A percentile compares a stretch with the other conserved stretches of the same genome.
phyloP scores from a whole-genome alignment of 1,140 invertebrate genomes.

The Ips typographus region DNA sequence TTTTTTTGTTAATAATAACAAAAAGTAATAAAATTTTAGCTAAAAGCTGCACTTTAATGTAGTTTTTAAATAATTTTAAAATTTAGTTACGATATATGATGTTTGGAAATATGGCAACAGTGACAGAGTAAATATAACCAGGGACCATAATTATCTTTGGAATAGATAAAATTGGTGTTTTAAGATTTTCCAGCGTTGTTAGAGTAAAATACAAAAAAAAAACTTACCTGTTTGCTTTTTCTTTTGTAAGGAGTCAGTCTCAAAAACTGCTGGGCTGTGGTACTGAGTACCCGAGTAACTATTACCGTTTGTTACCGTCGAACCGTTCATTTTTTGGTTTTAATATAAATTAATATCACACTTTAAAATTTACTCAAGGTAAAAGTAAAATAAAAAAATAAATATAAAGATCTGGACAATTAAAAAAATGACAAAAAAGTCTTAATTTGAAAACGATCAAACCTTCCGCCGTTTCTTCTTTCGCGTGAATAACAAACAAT shows the following conservation, averaged over 20 bases:
- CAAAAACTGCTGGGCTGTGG: slow-evolving; percentile 6
- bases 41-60: too few relatives aligned
- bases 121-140: neutral
- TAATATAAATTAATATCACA: slow-evolving; percentile 18
- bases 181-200: too few relatives aligned
- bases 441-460: neutral
- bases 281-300: slow-evolving; percentile 13
- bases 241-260: slow-evolving; percentile 15
- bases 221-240: slow-evolving; percentile 16
- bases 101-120: neutral
- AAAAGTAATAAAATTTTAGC: too few relatives aligned
- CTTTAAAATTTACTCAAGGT: too few relatives aligned
- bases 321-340: slow-evolving; percentile 18
- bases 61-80: too few relatives aligned
- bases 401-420: too few relatives aligned
- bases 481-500: slow-evolving; percentile 5
- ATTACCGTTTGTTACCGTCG: slow-evolving; percentile 19
- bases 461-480: slow-evolving; percentile 22
- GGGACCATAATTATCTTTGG: too few relatives aligned
- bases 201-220: neutral
- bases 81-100: too few relatives aligned
- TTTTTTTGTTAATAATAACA: too few relatives aligned
- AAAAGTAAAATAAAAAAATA: too few relatives aligned
- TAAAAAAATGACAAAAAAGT: too few relatives aligned
- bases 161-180: too few relatives aligned